Conservation (phyloP, 1,140 invertebrate genomes). For the Dermatophagoides farinae region DNA sequence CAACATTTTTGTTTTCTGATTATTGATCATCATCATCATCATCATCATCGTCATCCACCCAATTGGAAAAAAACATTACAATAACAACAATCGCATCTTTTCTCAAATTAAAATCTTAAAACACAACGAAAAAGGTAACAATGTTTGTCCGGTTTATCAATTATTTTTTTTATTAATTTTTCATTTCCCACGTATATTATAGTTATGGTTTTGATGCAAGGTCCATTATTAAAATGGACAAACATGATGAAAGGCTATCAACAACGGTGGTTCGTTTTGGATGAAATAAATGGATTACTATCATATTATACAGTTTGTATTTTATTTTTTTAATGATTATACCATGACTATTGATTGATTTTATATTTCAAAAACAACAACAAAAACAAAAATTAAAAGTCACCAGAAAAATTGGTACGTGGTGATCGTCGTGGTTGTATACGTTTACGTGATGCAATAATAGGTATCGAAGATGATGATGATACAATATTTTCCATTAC, state of each 20-base stretch:
- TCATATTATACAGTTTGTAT: slow-evolving; percentile 87
- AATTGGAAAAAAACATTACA: too few relatives aligned
- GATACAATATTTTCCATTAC: slow-evolving; percentile 98
- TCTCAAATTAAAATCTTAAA: too few relatives aligned
- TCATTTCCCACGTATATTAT: neutral
- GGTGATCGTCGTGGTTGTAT: slow-evolving; percentile 89
- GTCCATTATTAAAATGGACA: slow-evolving; percentile 98
- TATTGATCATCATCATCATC: neutral
- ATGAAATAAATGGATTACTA: slow-evolving; percentile 77
- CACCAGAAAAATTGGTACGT: slow-evolving; percentile 95
- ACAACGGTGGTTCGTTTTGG: slow-evolving; percentile 95
- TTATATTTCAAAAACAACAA: neutral
- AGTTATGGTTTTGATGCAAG: slow-evolving; percentile 38
- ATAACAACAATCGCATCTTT: too few relatives aligned
- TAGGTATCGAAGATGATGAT: slow-evolving; percentile 97
- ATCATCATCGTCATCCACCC: neutral
- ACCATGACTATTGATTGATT: too few relatives aligned
- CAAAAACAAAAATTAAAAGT: too few relatives aligned
- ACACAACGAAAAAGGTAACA: neutral
- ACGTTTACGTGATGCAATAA: slow-evolving; percentile 62
- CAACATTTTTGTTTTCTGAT: too few relatives aligned
- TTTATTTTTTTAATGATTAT: neutral
- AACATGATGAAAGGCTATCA: slow-evolving; percentile 99
- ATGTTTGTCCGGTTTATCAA: neutral
- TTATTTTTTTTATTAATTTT: neutral